Conservation (phyloP, 1,140 invertebrate species). For the Drosophila kurseongensis region DNA sequence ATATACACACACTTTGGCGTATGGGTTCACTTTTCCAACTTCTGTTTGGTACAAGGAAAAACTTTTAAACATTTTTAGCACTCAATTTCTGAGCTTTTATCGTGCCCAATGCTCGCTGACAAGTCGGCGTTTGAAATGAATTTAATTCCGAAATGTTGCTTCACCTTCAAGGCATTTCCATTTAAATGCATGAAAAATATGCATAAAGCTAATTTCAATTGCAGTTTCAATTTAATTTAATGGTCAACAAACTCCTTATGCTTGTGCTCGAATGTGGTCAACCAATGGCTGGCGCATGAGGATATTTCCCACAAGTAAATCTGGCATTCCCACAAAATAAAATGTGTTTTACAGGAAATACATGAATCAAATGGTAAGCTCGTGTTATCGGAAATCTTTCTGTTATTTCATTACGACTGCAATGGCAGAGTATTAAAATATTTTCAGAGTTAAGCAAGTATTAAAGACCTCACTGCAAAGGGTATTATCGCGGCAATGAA, state of each 20-base stretch:
- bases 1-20: not conserved
- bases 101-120: conserved; percentile 19
- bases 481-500: not conserved
- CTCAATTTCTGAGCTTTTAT: conserved; percentile 59
- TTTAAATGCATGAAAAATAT: conserved; percentile 12
- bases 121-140: conserved; percentile 20
- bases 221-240: conserved; percentile 18
- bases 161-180: conserved; percentile 13
- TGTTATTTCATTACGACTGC: conserved; percentile 6
- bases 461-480: not conserved
- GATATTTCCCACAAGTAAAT: not conserved
- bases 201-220: conserved; percentile 8
- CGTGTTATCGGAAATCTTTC: not conserved
- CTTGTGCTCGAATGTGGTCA: not conserved
- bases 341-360: conserved; percentile 3
- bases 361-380: not conserved
- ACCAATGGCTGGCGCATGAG: not conserved
- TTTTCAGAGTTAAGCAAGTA: not conserved
- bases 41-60: conserved; percentile 55
- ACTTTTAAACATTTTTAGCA: conserved; percentile 62
- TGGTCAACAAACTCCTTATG: conserved; percentile 6
- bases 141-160: conserved; percentile 12
- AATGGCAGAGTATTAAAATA: conserved; percentile 16
- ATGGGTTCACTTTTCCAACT: conserved; percentile 60
- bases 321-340: conserved; percentile 1